Conservation (phyloP, 2,888 invertebrate species). For the Trissolcus brochymenae region DNA sequence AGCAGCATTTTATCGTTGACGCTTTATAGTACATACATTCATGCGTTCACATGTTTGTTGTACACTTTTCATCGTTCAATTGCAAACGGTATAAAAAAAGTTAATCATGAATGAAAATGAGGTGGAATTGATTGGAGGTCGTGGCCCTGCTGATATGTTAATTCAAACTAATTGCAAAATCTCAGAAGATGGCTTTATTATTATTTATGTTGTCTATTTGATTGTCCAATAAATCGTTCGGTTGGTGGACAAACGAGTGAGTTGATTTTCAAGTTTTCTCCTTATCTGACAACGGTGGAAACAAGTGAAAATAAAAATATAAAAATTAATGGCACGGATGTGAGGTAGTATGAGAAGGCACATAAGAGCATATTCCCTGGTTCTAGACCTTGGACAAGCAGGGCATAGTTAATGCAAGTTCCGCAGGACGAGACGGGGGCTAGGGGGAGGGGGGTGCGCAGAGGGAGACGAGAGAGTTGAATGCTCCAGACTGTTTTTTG, state of each 20-base stretch:
- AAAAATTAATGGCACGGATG: background rate
- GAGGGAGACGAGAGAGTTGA: constrained; percentile 33
- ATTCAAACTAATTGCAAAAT: constrained; percentile 12
- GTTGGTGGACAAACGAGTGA: constrained; percentile 21
- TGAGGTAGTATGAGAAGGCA: too few species aligned
- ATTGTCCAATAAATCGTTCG: constrained; percentile 32
- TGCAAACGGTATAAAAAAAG: background rate
- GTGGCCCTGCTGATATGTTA: constrained; percentile 6
- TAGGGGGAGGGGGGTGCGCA: constrained; percentile 19
- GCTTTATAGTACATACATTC: background rate
- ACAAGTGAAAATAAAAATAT: constrained; percentile 2
- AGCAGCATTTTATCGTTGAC: background rate
- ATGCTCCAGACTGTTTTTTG: constrained; percentile 56
- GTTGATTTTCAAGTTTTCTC: background rate
- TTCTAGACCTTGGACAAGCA: constrained; percentile 56
- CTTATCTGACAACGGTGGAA: constrained; percentile 10
- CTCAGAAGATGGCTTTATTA: constrained; percentile 14
- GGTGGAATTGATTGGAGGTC: constrained; percentile 25
- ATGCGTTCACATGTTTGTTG: background rate
- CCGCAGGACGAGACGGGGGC: constrained; percentile 38
- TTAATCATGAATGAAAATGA: background rate
- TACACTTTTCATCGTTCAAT: constrained; percentile 1
- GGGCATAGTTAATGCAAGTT: constrained; percentile 55
- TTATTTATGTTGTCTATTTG: constrained; percentile 26
- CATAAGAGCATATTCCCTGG: constrained; percentile 11